Evolutionary conservation across 2,888 invertebrate species (phyloP).

Genomic region (Drosophila pegasa): DNA sequence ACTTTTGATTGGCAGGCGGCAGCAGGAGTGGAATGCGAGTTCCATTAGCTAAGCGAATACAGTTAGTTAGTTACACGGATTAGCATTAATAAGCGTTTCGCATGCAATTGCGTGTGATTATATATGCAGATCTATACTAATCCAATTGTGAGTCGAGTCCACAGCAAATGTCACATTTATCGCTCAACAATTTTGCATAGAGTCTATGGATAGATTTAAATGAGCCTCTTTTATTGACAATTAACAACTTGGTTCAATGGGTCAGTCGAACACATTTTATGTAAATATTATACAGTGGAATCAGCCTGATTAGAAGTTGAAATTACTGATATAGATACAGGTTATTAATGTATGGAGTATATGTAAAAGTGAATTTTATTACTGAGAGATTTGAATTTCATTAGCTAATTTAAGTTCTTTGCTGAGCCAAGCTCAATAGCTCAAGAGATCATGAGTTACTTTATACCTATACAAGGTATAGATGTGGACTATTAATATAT

Average conservation of each 20-base stretch:
- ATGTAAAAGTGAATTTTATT: neutral
- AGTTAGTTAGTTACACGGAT: conserved; percentile 37
- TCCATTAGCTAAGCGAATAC: conserved; percentile 2
- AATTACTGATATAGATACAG: neutral
- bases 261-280: neutral
- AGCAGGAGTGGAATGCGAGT: conserved; percentile 59
- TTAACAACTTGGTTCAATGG: neutral
- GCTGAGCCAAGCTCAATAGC: neutral
- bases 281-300: neutral
- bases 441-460: too few species aligned
- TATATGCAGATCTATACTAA: neutral
- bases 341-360: neutral
- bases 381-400: neutral
- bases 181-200: conserved; percentile 3
- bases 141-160: neutral
- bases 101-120: conserved; percentile 37
- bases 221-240: neutral
- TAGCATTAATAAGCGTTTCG: conserved; percentile 64
- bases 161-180: conserved; percentile 1
- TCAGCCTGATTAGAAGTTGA: neutral
- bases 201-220: neutral
- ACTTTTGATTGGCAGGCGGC: conserved; percentile 66
- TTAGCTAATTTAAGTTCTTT: neutral
- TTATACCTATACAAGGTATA: too few species aligned
- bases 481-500: too few species aligned